A percentile compares a stretch with the other conserved stretches of the same genome.
These are phyloP conservation scores for Pachydiplax longipennis DNA, from an alignment of 2,888 invertebrate genomes.

Conservation along the genomic window DNA sequence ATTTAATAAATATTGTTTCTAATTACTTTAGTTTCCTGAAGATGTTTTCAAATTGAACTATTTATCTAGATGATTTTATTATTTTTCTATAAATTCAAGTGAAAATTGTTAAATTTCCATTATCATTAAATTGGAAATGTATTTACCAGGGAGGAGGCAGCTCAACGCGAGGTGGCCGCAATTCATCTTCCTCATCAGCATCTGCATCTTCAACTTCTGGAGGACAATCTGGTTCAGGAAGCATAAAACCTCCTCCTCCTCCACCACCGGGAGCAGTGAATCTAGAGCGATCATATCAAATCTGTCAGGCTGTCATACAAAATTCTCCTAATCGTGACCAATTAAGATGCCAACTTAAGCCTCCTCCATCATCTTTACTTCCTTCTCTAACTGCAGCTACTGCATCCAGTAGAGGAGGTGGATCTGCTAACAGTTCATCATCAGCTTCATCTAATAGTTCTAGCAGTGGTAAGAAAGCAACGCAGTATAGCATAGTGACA, in stretches of 20 bases:
- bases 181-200: slow-evolving; percentile 2
- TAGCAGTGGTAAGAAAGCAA: slow-evolving; percentile 49
- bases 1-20: no score
- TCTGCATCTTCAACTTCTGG: not conserved
- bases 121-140: not conserved
- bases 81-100: no score
- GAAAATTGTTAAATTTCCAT: no score
- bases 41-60: no score
- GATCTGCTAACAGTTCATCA: not conserved
- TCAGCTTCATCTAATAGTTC: not conserved
- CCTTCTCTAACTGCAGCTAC: slow-evolving; percentile 52
- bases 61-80: no score
- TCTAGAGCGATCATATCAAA: slow-evolving; percentile 92
- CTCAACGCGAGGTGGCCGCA: slow-evolving; percentile 18
- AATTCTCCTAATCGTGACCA: slow-evolving; percentile 92
- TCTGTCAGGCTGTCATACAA: slow-evolving; percentile 83
- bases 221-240: not conserved
- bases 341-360: slow-evolving; percentile 82
- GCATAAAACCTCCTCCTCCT: slow-evolving; percentile 58
- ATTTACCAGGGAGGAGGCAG: not conserved
- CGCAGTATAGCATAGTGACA: slow-evolving; percentile 60
- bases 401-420: slow-evolving; percentile 45
- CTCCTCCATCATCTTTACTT: slow-evolving; percentile 80
- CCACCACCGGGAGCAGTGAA: slow-evolving; percentile 91
- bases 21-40: no score